These are phyloP conservation scores for Nestor notabilis DNA, from an alignment of 2,113 vertebrate genomes.

Conservation along the genomic window DNA sequence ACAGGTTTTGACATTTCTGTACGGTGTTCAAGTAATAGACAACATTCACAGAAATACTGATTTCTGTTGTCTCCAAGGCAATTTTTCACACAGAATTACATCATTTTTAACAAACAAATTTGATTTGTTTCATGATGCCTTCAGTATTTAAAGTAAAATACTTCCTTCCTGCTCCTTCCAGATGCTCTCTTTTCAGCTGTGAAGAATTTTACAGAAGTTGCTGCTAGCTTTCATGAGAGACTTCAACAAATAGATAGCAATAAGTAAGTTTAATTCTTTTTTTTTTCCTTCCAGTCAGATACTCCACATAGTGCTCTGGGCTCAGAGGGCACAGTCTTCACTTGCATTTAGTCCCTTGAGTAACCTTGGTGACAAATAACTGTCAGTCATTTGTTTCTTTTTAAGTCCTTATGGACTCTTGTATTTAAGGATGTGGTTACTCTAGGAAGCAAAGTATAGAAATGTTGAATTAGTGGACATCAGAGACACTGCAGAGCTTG, in stretches of 20 bases:
- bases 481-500: background rate
- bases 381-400: background rate
- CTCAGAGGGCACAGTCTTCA: background rate
- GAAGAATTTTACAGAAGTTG: conserved; percentile 84
- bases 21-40: background rate
- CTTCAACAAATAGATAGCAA: conserved; percentile 76
- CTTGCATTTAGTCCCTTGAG: background rate
- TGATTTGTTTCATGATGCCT: background rate
- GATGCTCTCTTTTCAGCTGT: conserved; percentile 90
- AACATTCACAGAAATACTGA: background rate
- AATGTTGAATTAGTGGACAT: background rate
- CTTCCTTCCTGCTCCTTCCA: conserved; percentile 52
- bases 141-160: background rate
- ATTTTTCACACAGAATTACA: background rate
- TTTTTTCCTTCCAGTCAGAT: background rate
- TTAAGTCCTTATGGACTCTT: background rate
- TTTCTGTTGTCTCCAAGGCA: background rate
- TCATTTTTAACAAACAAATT: background rate
- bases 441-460: background rate
- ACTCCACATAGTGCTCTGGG: background rate
- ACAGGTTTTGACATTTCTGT: background rate
- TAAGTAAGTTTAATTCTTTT: conserved; percentile 76
- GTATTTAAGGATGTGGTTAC: background rate
- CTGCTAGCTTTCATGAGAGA: conserved; percentile 79
- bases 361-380: background rate